Percentiles rank a stretch among this genome's conserved stretches.
Evolutionary conservation across 2,113 vertebrate genomes (phyloP).

Genomic region (Carettochelys insculpta): DNA sequence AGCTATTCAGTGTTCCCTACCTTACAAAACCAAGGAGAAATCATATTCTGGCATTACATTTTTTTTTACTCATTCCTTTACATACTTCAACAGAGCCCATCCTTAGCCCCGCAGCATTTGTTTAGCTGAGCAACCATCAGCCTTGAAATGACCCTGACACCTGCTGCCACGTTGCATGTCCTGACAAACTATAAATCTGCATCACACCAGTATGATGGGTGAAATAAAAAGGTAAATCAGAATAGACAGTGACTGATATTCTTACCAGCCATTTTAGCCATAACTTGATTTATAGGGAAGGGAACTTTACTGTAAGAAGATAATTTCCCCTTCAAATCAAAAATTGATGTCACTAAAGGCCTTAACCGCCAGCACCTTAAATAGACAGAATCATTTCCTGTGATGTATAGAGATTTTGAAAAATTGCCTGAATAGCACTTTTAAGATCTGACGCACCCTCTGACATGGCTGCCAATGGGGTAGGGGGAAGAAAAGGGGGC

Average conservation of each 20-base stretch:
- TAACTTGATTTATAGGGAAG: neutral
- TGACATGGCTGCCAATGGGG: too few species aligned
- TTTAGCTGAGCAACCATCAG: neutral
- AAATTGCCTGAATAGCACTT: neutral
- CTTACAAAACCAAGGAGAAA: too few species aligned
- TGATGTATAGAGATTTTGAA: neutral
- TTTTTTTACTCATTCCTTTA: too few species aligned
- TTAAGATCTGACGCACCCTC: neutral
- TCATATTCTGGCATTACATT: too few species aligned
- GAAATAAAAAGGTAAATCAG: neutral
- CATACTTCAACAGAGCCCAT: neutral
- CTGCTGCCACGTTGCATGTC: neutral
- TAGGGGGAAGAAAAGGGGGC: too few species aligned
- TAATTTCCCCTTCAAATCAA: neutral
- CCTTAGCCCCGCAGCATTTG: neutral
- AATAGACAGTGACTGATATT: neutral
- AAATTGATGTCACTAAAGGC: neutral
- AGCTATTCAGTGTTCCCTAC: too few species aligned
- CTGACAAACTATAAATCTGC: neutral
- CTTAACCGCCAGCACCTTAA: neutral
- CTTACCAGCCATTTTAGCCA: neutral
- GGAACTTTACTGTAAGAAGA: neutral
- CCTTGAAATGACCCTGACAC: neutral
- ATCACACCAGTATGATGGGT: neutral
- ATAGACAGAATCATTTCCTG: neutral